These are phyloP conservation scores for Suricata suricatta DNA, from an alignment of 2,113 vertebrate genomes.

Conservation along the genomic window DNA sequence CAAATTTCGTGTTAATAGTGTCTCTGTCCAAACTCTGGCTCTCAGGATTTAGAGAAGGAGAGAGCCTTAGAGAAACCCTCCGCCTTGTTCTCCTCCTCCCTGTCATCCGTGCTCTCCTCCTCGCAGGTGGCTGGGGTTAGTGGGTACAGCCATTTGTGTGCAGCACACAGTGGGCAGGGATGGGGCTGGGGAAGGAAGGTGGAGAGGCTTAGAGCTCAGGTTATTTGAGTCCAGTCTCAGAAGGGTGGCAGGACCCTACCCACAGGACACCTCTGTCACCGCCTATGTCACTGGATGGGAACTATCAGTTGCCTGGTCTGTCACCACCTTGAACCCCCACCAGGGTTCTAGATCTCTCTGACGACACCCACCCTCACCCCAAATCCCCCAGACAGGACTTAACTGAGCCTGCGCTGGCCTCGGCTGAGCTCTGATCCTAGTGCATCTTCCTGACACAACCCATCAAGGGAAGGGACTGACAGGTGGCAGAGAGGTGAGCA, in stretches of 20 bases:
- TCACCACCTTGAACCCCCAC: background rate
- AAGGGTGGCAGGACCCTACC: background rate
- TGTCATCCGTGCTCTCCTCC: background rate
- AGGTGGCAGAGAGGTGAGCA: background rate
- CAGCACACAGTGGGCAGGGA: background rate
- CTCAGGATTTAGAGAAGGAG: constrained; percentile 39
- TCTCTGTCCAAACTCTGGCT: constrained; percentile 77
- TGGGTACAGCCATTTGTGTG: background rate
- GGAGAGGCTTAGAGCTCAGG: background rate
- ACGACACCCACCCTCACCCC: background rate
- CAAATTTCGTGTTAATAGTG: constrained; percentile 79
- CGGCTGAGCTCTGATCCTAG: background rate
- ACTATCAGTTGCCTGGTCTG: background rate
- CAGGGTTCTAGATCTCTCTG: background rate
- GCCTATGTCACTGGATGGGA: background rate
- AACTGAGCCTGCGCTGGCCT: background rate
- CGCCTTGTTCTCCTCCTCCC: background rate
- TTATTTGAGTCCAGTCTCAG: background rate
- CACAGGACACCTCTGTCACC: background rate
- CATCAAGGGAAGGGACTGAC: background rate
- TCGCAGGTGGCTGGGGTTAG: constrained; percentile 70
- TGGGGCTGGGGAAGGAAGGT: background rate
- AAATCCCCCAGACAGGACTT: background rate
- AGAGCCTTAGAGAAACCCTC: background rate
- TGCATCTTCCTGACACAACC: background rate